Evolutionary conservation across 2,888 invertebrate species (phyloP), one percentile per base, ranked within the genome.

Genomic region (Sinotaia quadrata): DNA sequence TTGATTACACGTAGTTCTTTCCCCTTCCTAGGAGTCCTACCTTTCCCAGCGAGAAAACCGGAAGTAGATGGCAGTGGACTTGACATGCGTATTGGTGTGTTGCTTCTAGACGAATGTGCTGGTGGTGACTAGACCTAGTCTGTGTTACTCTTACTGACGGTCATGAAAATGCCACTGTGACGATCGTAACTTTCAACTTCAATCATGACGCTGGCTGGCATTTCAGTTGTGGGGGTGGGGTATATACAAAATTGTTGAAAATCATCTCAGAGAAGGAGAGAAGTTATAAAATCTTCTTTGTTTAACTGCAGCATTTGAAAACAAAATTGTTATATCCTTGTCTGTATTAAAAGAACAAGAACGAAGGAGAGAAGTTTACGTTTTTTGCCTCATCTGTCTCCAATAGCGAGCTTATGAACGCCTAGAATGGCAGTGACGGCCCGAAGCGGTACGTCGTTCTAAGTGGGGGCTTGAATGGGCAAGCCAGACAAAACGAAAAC

Each of bases 21-120:
- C 31, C 54, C 54, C 54, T 21, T 58, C 37, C 57, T 52, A 67
- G 59, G 59, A 59, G 12, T 33, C 41, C 36, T 24, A 41, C 8
- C 18, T 60, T 51, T 36, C 58, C n/a, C 31, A 36, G 33, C 51
- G 51, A 60, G 21, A 51, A 37, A 37, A n/a, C 41, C 59, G 54
- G 65, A 54, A 54, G 69, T 49, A 59, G 59, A 59, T 60, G 51
- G 51, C 52, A 54, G 56, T 59, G 62, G 56, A 41, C 36, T 69
- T 62, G 68, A 69, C 67, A 52, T 60, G 71, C 63, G 62, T 68
- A 24, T 57, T 65, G 63, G 69, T 71, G 67, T 60, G 67, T 60
- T 63, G 68, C 68, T 57, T 56, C 67, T 69, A 60, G 58, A 36
- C 51, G 51, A 47, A 51, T 60, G 65, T 70, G 58, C 58, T 57